These are phyloP conservation scores for Thysanoteuthis rhombus DNA, from an alignment of 2,888 invertebrate genomes.

Conservation along the genomic window DNA sequence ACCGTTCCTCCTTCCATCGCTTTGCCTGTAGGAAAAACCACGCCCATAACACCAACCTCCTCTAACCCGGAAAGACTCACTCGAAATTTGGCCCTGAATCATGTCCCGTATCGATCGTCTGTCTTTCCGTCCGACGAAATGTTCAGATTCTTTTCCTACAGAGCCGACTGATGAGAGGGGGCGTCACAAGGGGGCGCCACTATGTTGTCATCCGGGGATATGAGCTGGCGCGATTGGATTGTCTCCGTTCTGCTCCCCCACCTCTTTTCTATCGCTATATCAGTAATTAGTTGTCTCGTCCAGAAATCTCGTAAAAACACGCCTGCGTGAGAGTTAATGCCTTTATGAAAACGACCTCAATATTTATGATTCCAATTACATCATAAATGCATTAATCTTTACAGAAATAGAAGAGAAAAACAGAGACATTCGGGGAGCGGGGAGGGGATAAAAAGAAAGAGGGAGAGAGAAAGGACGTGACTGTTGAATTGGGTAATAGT, in stretches of 20 bases:
- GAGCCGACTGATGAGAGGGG: not conserved
- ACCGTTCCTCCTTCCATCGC: not conserved
- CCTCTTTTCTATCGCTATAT: not conserved
- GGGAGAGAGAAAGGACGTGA: not conserved
- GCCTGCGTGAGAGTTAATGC: not conserved
- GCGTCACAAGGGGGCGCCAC: not conserved
- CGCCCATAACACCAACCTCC: not conserved
- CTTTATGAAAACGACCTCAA: not conserved
- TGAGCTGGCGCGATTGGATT: not conserved
- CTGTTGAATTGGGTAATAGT: not conserved
- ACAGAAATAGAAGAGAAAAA: not conserved
- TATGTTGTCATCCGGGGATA: not conserved
- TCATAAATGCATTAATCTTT: not conserved
- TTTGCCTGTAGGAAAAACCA: not conserved
- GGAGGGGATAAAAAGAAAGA: not conserved
- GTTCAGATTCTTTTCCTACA: not conserved
- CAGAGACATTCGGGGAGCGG: not conserved
- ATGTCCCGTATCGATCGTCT: not conserved
- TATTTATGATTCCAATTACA: conserved; percentile 12
- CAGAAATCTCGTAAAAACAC: conserved; percentile 1
- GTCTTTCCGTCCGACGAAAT: not conserved
- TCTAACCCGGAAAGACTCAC: not conserved
- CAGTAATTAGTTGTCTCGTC: conserved; percentile 12
- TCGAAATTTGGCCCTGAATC: not conserved
- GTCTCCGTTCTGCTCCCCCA: not conserved